phyloP scores from a whole-genome alignment of 2,888 invertebrate genomes.

The Oligia fasciuncula region DNA sequence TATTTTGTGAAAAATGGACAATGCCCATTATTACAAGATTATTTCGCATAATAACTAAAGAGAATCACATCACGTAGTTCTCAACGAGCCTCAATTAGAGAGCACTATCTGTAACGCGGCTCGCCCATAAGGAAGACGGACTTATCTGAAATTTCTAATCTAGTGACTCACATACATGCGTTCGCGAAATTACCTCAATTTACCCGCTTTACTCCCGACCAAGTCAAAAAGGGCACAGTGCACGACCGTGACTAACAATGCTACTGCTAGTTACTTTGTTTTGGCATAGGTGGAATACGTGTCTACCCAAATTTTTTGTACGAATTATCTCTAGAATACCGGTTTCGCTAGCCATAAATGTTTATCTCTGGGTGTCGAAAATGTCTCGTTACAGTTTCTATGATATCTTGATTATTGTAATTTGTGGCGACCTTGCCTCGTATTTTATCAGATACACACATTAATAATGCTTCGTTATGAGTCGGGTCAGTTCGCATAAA shows the following conservation, averaged over 20 bases:
- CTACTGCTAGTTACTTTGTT: conserved; percentile 55
- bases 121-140: conserved; percentile 83
- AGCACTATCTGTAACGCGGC: conserved; percentile 78
- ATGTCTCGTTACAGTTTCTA: conserved; percentile 69
- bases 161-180: conserved; percentile 78
- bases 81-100: conserved; percentile 80
- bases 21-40: conserved; percentile 67
- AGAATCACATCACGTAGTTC: conserved; percentile 81
- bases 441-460: conserved; percentile 27
- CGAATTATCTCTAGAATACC: conserved; percentile 58
- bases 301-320: conserved; percentile 38
- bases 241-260: conserved; percentile 63
- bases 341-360: conserved; percentile 68
- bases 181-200: conserved; percentile 79
- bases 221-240: conserved; percentile 69
- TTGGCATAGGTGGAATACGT: conserved; percentile 57
- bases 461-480: conserved; percentile 29
- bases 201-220: conserved; percentile 53
- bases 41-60: conserved; percentile 72
- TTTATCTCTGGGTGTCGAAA: conserved; percentile 75
- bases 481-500: conserved; percentile 15
- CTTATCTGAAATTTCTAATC: conserved; percentile 87
- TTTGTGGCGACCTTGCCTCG: conserved; percentile 59
- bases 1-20: conserved; percentile 68
- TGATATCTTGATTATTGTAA: conserved; percentile 71